Percentiles rank a stretch among this genome's conserved stretches.
These are phyloP conservation scores for Deilephila elpenor DNA, from an alignment of 2,888 invertebrate genomes.

Conservation along the genomic window DNA sequence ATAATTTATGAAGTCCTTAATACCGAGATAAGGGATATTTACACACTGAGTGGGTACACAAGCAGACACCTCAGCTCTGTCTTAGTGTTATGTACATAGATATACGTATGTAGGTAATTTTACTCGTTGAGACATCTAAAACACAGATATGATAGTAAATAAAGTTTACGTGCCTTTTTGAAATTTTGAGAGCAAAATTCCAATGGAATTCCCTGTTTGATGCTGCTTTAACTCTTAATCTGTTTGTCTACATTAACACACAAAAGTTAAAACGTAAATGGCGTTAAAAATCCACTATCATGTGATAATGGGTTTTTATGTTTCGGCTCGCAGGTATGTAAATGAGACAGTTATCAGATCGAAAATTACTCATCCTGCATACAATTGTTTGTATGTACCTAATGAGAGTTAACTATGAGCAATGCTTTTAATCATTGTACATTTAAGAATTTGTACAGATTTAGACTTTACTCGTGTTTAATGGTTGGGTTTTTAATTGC, in stretches of 20 bases:
- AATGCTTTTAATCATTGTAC: not conserved
- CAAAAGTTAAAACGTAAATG: constrained; percentile 48
- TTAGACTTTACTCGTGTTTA: not conserved
- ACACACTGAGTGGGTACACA: constrained; percentile 75
- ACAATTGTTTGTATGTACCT: not conserved
- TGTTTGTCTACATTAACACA: constrained; percentile 46
- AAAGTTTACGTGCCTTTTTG: constrained; percentile 45
- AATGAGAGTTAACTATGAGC: constrained; percentile 10
- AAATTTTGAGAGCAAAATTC: constrained; percentile 56
- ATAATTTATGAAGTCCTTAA: constrained; percentile 84
- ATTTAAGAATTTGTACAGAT: not conserved
- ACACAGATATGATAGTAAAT: constrained; percentile 73
- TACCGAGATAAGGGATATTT: constrained; percentile 81
- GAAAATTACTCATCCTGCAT: constrained; percentile 22
- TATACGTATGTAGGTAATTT: constrained; percentile 78
- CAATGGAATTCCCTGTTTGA: constrained; percentile 53
- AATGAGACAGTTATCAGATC: constrained; percentile 33
- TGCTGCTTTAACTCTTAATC: constrained; percentile 52
- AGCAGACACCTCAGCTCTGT: constrained; percentile 75
- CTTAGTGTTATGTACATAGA: constrained; percentile 78
- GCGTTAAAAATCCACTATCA: constrained; percentile 38
- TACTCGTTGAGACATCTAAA: constrained; percentile 77
- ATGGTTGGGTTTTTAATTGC: too few species aligned
- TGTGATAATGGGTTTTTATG: constrained; percentile 42
- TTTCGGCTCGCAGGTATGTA: constrained; percentile 34